A percentile compares a stretch with the other conserved stretches of the same genome.
These are phyloP conservation scores for Cliona cf. orientalis DNA, from an alignment of 37 sponge, comb jelly and placozoan genomes.

Conservation along the genomic window DNA sequence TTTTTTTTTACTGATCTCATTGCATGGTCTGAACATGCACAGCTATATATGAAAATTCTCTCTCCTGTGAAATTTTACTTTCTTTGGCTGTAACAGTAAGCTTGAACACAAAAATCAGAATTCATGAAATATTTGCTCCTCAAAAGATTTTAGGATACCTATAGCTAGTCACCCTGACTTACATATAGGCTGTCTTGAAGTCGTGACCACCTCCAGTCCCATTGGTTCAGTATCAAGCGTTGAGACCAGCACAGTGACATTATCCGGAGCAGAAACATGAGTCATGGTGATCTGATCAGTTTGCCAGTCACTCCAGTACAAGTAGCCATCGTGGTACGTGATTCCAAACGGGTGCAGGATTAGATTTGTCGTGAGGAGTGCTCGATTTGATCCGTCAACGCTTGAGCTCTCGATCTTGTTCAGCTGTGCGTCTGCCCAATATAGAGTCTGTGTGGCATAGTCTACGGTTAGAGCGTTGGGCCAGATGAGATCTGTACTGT, in stretches of 20 bases:
- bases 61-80: too few species aligned
- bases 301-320: slow-evolving; percentile 76
- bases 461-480: slow-evolving; percentile 76
- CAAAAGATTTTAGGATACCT: too few species aligned
- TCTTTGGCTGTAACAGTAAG: too few species aligned
- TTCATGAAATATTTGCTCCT: too few species aligned
- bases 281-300: slow-evolving; percentile 25
- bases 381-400: slow-evolving; percentile 50
- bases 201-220: slow-evolving; percentile 24
- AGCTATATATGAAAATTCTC: too few species aligned
- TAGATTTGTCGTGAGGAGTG: slow-evolving; percentile 11
- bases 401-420: slow-evolving; percentile 57
- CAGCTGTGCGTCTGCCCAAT: slow-evolving; percentile 73
- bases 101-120: too few species aligned
- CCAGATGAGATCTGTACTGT: slow-evolving; percentile 33
- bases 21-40: too few species aligned
- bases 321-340: slow-evolving; percentile 30
- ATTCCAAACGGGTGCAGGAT: slow-evolving; percentile 61
- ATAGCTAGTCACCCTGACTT: too few species aligned
- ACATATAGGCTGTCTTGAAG: slow-evolving; percentile 32
- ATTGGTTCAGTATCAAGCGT: not conserved
- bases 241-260: not conserved
- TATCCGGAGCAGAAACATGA: not conserved
- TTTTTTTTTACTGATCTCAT: too few species aligned
- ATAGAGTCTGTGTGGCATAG: slow-evolving; percentile 55